These are phyloP conservation scores for Rafetus swinhoei DNA, from an alignment of 2,113 vertebrate genomes.

Conservation along the genomic window DNA sequence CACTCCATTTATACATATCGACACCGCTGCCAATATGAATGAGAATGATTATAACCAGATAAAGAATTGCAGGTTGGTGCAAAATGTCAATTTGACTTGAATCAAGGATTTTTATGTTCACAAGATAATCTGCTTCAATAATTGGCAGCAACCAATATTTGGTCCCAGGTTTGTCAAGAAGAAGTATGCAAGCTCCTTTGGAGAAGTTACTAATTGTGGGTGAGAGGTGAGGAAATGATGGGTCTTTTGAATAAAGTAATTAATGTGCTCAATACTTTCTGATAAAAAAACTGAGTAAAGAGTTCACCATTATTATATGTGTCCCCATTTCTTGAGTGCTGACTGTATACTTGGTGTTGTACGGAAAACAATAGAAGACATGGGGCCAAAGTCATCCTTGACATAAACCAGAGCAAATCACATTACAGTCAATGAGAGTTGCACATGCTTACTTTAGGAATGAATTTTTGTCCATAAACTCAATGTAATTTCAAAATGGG, in stretches of 20 bases:
- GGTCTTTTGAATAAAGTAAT: constrained; percentile 32
- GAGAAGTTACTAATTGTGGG: background rate
- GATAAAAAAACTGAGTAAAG: background rate
- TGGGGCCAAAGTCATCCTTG: background rate
- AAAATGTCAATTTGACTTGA: background rate
- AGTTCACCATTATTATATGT: background rate
- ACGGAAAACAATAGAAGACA: background rate
- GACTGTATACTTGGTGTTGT: rapidly evolving
- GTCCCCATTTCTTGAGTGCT: background rate
- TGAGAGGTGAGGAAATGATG: constrained; percentile 6
- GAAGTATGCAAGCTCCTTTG: background rate
- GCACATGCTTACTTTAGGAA: background rate
- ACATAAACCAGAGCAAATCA: background rate
- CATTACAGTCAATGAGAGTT: background rate
- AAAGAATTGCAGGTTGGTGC: background rate
- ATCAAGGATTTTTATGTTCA: background rate
- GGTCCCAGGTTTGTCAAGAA: background rate
- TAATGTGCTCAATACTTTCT: background rate
- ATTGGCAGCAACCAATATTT: background rate
- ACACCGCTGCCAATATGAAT: background rate
- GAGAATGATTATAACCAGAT: background rate
- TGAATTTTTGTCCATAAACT: background rate
- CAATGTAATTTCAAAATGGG: background rate
- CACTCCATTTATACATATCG: rapidly evolving
- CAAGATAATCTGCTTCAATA: background rate